A percentile compares a stretch with the other conserved stretches of the same genome.
phyloP scores from a whole-genome alignment of 2,888 invertebrate genomes.

The Eristalis pertinax region DNA sequence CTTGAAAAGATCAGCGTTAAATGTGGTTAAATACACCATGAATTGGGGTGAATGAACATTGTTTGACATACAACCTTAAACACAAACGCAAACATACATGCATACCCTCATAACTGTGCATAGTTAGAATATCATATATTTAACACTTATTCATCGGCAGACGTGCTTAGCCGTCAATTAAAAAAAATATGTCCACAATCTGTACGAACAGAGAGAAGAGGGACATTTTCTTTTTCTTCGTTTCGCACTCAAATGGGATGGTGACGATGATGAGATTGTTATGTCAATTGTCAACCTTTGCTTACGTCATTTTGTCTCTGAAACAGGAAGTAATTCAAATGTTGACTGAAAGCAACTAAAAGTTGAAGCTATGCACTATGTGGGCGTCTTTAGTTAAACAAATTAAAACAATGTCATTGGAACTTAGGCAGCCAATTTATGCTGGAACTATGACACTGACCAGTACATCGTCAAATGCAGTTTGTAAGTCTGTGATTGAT shows the following conservation, averaged over 20 bases:
- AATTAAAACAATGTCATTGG: background rate
- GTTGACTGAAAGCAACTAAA: background rate
- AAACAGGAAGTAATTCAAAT: background rate
- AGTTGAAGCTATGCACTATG: background rate
- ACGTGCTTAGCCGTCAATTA: background rate
- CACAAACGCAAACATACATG: background rate
- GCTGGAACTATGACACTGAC: background rate
- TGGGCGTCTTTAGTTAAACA: background rate
- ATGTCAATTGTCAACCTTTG: background rate
- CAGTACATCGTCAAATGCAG: background rate
- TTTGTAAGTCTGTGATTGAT: too few species aligned
- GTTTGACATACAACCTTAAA: background rate
- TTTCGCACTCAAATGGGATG: background rate
- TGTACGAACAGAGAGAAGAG: background rate
- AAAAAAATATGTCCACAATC: background rate
- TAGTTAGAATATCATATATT: background rate
- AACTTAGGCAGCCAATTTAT: background rate
- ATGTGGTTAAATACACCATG: background rate
- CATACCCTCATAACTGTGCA: background rate
- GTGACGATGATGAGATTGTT: background rate
- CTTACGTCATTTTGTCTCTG: background rate
- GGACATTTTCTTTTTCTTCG: background rate
- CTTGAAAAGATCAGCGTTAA: background rate
- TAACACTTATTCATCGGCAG: background rate
- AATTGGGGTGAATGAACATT: background rate